Evolutionary conservation across 2,113 vertebrate species (phyloP), one percentile per base, ranked within the genome.

Genomic region (Eulemur macaco): DNA sequence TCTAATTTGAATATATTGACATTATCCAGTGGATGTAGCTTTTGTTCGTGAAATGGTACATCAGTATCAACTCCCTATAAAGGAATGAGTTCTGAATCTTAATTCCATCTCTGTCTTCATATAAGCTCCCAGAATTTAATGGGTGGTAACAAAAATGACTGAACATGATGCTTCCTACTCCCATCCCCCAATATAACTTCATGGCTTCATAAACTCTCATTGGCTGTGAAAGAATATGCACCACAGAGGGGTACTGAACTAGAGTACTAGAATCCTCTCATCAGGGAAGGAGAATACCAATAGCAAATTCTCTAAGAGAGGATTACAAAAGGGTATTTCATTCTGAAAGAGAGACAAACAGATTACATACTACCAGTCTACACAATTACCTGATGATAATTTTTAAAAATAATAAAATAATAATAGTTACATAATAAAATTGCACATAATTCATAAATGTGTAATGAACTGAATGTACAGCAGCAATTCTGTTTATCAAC

Each of bases 1-100:
- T 58, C 39, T 96, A 47, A 93, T 94, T 34, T 96, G 56, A 97
- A 90, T 60, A 47, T 81, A 96, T 50, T 97, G 73, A 89, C 27
- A 89, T 96, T 74, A 88, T 94, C 25, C 10, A 89, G 21, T 78
- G 60, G 58, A 52, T 69, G 20, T 80, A 80, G 63, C 23, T 90
- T 97, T 96, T 92, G 86, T 95, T 91, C 47, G 45, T 88, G 56
- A 95, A 86, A 77, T 54, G 39, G 37, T 89, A 42, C 63, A 17
- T 64, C 21, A 66, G 4, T 78, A 83, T 81, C n/a, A 94, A 95
- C 45, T 81, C 47, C 52, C n/a, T 84, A 10, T 74, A 89, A 93
- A 85, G 12, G 37, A 97, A 80, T 74, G 91, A 80, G 11, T 96
- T 91, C 18, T 80, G 42, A 91, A 76, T 96, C 54, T 71, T 83